Base-by-base conservation (phyloP, 2,888 invertebrate genomes). In the Drosophila fungiperda region DNA sequence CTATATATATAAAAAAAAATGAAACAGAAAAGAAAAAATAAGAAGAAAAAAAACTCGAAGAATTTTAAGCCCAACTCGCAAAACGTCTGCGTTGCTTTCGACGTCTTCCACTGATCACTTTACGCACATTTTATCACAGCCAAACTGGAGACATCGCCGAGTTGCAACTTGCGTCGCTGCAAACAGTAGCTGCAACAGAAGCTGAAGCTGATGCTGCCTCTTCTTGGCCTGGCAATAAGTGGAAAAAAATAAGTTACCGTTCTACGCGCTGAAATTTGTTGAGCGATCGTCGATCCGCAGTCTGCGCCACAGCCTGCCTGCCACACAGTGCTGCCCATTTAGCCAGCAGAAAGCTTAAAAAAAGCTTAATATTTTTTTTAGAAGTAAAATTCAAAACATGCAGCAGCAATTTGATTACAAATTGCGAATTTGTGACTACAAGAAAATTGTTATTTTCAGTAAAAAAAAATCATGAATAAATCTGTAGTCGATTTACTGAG, bases 221-320 rank as follows among this genome's bases (percentile, higher is more conserved):
- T 29, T 60, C 71, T 59, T 60, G 60, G 76, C 80, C 72, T 77
- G 78, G 78, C 89, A 88, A 88, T 87, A 87, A 89, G 88, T 88
- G 88, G 83, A 80, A 86, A 89, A 86, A 89, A 90, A 91, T 90
- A 90, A 90, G 91, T 91, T 90, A 90, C 90, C 91, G 90, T 90
- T 90, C 87, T 82, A 85, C 87, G 87, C 89, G 91, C 83, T 87
- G 86, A 87, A 88, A 90, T 90, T 91, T 91, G 88, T 90, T 85
- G 89, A 77, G 62, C 71, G 81, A 73, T 83, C 85, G 80, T 75
- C 75, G 74, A 82, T 68, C 65, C 60, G 54, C 49, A 68, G 72
- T 69, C 70, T 81, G 69, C 58, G 52, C 26, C 55, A 23, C 66
- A 55, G 68, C 62, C 67, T 74, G 67, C 59, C 12, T 20, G 12